A percentile compares a stretch with the other conserved stretches of the same genome.
Evolutionary conservation across 1,140 invertebrate genomes (phyloP).

Genomic region (Acromyrmex heyeri): DNA sequence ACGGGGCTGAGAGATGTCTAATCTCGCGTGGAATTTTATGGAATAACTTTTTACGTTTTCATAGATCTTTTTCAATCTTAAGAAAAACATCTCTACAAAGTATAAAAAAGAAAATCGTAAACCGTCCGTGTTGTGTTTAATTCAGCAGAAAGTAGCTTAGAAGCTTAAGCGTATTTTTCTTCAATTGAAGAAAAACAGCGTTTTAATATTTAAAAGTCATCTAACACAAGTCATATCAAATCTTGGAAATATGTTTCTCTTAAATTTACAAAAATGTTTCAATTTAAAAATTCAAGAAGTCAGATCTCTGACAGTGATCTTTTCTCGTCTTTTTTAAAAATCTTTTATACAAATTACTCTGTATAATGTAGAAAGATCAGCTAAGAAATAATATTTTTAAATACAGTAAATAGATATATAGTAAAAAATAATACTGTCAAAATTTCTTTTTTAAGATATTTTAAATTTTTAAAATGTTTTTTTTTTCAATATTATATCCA

Average conservation of each 20-base stretch:
- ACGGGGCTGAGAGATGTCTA: not conserved
- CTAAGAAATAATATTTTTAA: not conserved
- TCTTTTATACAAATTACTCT: not conserved
- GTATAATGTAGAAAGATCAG: not conserved
- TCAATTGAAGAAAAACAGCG: not conserved
- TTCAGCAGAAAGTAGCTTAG: not conserved
- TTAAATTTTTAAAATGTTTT: not conserved
- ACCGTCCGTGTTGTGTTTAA: not conserved
- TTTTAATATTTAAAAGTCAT: not conserved
- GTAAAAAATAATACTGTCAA: not conserved
- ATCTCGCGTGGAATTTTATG: not conserved
- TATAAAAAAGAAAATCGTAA: not conserved
- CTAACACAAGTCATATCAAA: not conserved
- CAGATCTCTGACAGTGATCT: not conserved
- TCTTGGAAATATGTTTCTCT: constrained; percentile 15
- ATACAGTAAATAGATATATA: not conserved
- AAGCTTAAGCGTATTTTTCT: not conserved
- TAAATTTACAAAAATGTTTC: not conserved
- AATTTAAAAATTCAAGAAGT: not conserved
- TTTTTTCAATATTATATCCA: not conserved
- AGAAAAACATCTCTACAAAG: not conserved
- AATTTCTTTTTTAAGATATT: not conserved
- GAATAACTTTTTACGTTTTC: constrained; percentile 6
- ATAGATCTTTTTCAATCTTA: not conserved
- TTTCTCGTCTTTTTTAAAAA: not conserved